These are phyloP conservation scores for Papilio machaon DNA, from an alignment of 1,140 invertebrate species.

Conservation along the genomic window DNA sequence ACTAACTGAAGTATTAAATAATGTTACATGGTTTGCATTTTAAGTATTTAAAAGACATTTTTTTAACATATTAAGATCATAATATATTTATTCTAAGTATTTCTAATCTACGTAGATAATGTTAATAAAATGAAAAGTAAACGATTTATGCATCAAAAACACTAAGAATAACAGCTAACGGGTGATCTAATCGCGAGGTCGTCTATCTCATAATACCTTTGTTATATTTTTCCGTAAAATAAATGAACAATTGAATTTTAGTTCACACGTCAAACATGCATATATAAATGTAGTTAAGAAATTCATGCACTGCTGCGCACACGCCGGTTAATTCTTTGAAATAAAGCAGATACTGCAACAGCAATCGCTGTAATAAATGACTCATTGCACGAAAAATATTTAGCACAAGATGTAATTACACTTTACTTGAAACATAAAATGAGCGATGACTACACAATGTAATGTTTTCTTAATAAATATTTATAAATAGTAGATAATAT, in stretches of 20 bases:
- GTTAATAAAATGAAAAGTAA: not conserved
- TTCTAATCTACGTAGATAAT: not conserved
- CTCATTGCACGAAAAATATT: conserved; percentile 9
- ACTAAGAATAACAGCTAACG: not conserved
- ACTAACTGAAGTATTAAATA: too few relatives aligned
- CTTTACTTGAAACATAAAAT: not conserved
- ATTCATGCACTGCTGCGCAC: conserved; percentile 4
- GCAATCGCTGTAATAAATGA: conserved; percentile 29
- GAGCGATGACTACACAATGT: not conserved
- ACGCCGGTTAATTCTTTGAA: conserved; percentile 17
- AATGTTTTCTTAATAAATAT: not conserved
- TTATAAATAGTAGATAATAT: not conserved
- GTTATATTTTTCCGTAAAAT: conserved; percentile 6
- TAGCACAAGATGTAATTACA: conserved; percentile 11
- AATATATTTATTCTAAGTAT: too few relatives aligned
- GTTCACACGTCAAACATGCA: conserved; percentile 15
- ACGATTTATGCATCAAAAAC: not conserved
- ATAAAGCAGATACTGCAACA: conserved; percentile 42
- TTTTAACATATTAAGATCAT: too few relatives aligned
- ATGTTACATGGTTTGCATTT: too few relatives aligned
- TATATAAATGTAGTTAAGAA: conserved; percentile 14
- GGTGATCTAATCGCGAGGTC: conserved; percentile 13
- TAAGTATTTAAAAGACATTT: too few relatives aligned
- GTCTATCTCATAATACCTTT: conserved; percentile 11
- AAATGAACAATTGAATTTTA: conserved; percentile 21